These are phyloP conservation scores for Barbus barbus DNA, from an alignment of 2,113 vertebrate species.

Conservation along the genomic window DNA sequence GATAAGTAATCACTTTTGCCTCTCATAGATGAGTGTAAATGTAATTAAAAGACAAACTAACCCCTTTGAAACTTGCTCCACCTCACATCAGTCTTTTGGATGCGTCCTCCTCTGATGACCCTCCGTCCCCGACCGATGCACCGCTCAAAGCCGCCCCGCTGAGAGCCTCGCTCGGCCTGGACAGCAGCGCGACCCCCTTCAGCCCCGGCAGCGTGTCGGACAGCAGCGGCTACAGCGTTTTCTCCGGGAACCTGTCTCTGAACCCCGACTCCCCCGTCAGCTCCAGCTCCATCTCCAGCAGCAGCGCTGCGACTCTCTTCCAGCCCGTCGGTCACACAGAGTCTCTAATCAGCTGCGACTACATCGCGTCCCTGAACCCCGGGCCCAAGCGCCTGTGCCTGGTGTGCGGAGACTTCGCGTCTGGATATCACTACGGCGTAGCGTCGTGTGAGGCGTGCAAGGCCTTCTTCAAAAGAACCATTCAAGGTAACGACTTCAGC, in stretches of 20 bases:
- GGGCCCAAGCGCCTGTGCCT: slow-evolving; percentile 69
- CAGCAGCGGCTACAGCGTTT: slow-evolving; percentile 66
- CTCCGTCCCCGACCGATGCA: slow-evolving; percentile 55
- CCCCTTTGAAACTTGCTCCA: background rate
- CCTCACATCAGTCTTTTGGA: slow-evolving; percentile 58
- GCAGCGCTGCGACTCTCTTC: slow-evolving; percentile 28
- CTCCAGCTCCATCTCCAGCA: slow-evolving; percentile 55
- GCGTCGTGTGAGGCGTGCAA: slow-evolving; percentile 77
- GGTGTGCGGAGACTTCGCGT: slow-evolving; percentile 76
- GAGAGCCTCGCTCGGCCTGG: slow-evolving; percentile 59
- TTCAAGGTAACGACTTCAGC: slow-evolving; percentile 67
- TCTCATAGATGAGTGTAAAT: background rate
- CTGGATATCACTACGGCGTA: slow-evolving; percentile 71
- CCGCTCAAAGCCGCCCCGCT: slow-evolving; percentile 58
- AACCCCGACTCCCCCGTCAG: slow-evolving; percentile 63
- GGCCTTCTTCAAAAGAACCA: slow-evolving; percentile 78
- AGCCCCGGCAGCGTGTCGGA: slow-evolving; percentile 66
- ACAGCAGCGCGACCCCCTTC: slow-evolving; percentile 52
- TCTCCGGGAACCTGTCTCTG: slow-evolving; percentile 59
- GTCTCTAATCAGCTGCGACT: too few relatives aligned
- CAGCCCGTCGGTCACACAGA: slow-evolving; percentile 55
- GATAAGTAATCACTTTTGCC: background rate
- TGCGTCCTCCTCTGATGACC: slow-evolving; percentile 56
- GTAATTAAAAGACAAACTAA: background rate
- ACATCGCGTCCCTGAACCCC: slow-evolving; percentile 45